phyloP scores from a whole-genome alignment of 2,797 vertebrate species.

The Gambelia wislizenii region DNA sequence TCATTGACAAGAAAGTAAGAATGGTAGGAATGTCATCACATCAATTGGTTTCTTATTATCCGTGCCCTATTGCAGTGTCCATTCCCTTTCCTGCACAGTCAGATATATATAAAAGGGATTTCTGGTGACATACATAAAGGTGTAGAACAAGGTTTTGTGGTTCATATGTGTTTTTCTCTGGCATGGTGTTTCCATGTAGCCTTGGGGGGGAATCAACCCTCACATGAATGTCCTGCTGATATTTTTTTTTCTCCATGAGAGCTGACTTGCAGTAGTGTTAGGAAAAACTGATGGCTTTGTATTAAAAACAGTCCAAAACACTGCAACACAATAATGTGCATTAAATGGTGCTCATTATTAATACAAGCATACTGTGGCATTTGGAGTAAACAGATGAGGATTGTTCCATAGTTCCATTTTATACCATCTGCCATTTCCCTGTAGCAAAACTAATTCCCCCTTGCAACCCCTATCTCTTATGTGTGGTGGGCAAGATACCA shows the following conservation, averaged over 20 bases:
- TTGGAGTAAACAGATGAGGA: neutral
- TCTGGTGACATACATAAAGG: neutral
- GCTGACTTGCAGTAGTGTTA: neutral
- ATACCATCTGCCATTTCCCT: neutral
- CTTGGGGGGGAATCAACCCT: neutral
- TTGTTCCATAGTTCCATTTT: neutral
- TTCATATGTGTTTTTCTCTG: neutral
- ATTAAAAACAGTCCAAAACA: neutral
- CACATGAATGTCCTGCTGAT: neutral
- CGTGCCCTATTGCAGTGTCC: no score
- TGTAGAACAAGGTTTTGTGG: neutral
- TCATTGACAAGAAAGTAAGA: neutral
- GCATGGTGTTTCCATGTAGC: no score
- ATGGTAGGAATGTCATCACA: neutral
- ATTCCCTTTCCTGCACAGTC: neutral
- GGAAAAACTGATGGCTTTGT: neutral
- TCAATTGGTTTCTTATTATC: neutral
- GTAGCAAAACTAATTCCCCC: neutral
- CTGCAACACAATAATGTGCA: neutral
- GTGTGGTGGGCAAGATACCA: neutral
- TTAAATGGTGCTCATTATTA: neutral
- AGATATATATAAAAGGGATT: neutral
- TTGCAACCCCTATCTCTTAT: neutral
- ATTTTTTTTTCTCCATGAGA: no score
- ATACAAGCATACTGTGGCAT: no score